Evolutionary conservation across 2,888 invertebrate genomes (phyloP), one percentile per base, ranked within the genome.

Genomic region (Digitonthophagus gazella): DNA sequence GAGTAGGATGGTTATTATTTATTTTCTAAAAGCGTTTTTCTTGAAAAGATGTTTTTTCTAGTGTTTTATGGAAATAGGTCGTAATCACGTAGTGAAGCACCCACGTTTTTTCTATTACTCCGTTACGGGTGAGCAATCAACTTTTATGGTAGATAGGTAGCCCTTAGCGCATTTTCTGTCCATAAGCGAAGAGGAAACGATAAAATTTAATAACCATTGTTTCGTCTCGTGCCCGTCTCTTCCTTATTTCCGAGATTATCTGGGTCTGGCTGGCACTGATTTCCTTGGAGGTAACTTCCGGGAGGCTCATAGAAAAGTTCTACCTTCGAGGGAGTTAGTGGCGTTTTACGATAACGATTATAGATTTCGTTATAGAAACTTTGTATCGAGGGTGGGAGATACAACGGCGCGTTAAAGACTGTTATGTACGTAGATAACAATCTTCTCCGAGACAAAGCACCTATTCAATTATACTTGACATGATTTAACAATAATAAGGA

Each of bases 131-230:
- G 15, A 57, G 61, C 20, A 61, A 61, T 61, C 61, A n/a, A 61
- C 19, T 61, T 61, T 61, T 61, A 61, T 8, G 19, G 61, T n/a
- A n/a, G n/a, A n/a, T n/a, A n/a, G n/a, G n/a, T 61, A 18, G 18
- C 20, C 61, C 20, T 61, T 61, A 18, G 61, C 61, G 18, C 61
- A 20, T 61, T 61, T 20, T 61, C 20, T 20, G 18, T 1, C 4
- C 61, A 18, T 19, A 19, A 61, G 20, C 18, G 61, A 19, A 18
- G 16, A 18, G 8, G 20, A 18, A n/a, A 18, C 20, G 16, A 61
- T 61, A 61, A 61, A 61, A 61, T 61, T 61, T 61, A 61, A 61
- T 61, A 61, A 61, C 61, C 20, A 61, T 61, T 61, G 61, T 61
- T 61, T 61, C 61, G 19, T 20, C 18, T 61, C 5, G 28, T 11